phyloP scores from a whole-genome alignment of 2,797 vertebrate species.

The Xerus rutilus region DNA sequence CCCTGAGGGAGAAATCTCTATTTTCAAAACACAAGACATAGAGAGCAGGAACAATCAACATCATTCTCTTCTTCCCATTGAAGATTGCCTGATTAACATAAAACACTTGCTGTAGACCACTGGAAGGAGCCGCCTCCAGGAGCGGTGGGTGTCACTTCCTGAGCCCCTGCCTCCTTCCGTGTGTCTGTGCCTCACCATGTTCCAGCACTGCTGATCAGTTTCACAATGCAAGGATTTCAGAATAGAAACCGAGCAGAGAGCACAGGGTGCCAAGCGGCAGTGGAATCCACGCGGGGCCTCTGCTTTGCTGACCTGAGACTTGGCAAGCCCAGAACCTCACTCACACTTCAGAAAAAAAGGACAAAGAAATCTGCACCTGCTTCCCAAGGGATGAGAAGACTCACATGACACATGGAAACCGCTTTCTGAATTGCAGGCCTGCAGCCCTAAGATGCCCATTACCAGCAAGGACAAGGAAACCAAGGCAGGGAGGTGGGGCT shows the following conservation, averaged over 20 bases:
- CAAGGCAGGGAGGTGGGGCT: too few species aligned
- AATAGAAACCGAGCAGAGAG: not conserved
- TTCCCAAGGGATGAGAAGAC: too few species aligned
- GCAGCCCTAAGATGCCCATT: too few species aligned
- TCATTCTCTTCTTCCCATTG: not conserved
- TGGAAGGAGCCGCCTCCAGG: not conserved
- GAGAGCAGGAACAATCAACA: not conserved
- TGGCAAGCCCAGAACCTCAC: not conserved
- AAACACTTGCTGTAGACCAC: not conserved
- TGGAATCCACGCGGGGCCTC: too few species aligned
- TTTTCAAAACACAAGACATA: not conserved
- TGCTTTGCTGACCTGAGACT: accelerated
- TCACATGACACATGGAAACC: too few species aligned
- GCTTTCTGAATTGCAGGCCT: too few species aligned
- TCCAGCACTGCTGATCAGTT: not conserved
- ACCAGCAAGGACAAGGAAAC: not conserved
- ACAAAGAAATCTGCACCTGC: too few species aligned
- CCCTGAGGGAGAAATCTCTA: not conserved
- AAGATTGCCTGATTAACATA: not conserved
- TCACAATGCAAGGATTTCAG: not conserved
- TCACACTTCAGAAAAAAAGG: too few species aligned
- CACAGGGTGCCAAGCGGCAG: too few species aligned
- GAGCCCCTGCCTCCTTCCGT: too few species aligned
- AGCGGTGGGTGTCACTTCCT: not conserved
- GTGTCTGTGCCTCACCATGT: not conserved